A percentile compares a stretch with the other conserved stretches of the same genome.
phyloP scores from a whole-genome alignment of 2,113 vertebrate genomes.

The Takifugu flavidus region DNA sequence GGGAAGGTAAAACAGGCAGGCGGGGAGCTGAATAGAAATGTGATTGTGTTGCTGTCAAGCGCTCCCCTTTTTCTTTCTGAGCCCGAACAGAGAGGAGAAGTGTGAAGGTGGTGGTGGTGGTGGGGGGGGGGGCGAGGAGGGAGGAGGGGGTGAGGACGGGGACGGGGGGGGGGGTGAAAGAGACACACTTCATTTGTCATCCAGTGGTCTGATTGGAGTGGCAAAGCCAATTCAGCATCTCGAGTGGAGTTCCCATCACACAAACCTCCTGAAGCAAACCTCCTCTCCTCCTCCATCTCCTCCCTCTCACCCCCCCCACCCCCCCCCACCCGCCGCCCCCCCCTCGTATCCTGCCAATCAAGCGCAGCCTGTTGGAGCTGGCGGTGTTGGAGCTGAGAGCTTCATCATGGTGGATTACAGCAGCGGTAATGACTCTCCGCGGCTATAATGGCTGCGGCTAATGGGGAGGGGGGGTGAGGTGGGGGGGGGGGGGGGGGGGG shows the following conservation, averaged over 20 bases:
- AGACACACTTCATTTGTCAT: constrained; percentile 99
- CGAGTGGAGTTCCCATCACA: constrained; percentile 99
- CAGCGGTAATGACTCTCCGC: constrained; percentile 58
- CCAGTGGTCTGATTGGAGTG: constrained; percentile 99
- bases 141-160: constrained; percentile 32
- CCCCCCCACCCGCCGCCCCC: constrained; percentile 73
- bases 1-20: constrained; percentile 95
- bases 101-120: constrained; percentile 81
- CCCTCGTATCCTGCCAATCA: constrained; percentile 74
- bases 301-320: constrained; percentile 34
- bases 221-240: constrained; percentile 99
- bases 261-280: constrained; percentile 78
- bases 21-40: constrained; percentile 95
- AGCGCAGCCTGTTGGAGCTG: constrained; percentile 75
- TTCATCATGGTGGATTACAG: constrained; percentile 61
- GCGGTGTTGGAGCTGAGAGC: constrained; percentile 69
- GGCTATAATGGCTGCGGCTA: constrained; percentile 60
- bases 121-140: constrained; percentile 69
- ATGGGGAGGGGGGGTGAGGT: constrained; percentile 40
- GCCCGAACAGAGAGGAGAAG: constrained; percentile 85
- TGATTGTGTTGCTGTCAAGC: constrained; percentile 99
- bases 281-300: neutral
- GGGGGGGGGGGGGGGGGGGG: constrained; percentile 47
- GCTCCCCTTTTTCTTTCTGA: constrained; percentile 79
- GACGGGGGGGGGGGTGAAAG: constrained; percentile 78